Evolutionary conservation across 1,140 invertebrate genomes (phyloP).

Genomic region (Lepidurus arcticus): DNA sequence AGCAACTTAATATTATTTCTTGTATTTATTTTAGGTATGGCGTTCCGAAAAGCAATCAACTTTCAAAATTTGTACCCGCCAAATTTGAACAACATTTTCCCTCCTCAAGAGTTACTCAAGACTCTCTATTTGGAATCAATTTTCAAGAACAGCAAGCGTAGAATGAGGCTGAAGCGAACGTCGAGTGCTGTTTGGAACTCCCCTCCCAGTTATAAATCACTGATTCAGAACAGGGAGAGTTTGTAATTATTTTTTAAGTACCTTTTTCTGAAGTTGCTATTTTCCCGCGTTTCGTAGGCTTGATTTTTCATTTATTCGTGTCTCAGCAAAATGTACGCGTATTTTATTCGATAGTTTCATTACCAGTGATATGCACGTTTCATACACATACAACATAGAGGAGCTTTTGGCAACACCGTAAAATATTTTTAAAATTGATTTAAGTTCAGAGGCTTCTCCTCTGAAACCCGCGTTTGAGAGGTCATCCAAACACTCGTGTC

Average conservation of each 20-base stretch:
- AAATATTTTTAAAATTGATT: too few species aligned
- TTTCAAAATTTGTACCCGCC: conserved; percentile 17
- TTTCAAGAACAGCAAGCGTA: not conserved
- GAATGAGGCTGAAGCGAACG: conserved; percentile 29
- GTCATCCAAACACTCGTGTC: too few species aligned
- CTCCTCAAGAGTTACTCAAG: conserved; percentile 22
- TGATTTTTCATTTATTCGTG: too few species aligned
- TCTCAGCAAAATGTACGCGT: too few species aligned
- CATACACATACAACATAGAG: too few species aligned
- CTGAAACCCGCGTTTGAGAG: too few species aligned
- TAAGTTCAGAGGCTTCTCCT: too few species aligned
- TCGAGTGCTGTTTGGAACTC: conserved; percentile 35
- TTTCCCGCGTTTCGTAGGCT: too few species aligned
- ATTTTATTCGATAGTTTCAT: too few species aligned
- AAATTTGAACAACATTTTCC: conserved; percentile 29
- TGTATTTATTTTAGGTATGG: conserved; percentile 15
- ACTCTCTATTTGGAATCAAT: conserved; percentile 11
- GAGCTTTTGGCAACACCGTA: too few species aligned
- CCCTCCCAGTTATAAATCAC: conserved; percentile 25
- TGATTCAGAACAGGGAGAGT: not conserved
- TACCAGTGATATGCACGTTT: too few species aligned
- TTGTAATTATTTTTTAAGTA: not conserved
- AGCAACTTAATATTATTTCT: not conserved
- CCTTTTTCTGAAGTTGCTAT: too few species aligned
- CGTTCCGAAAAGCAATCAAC: not conserved